Evolutionary conservation across 2,888 invertebrate species (phyloP).

Genomic region (Thumatha senex): DNA sequence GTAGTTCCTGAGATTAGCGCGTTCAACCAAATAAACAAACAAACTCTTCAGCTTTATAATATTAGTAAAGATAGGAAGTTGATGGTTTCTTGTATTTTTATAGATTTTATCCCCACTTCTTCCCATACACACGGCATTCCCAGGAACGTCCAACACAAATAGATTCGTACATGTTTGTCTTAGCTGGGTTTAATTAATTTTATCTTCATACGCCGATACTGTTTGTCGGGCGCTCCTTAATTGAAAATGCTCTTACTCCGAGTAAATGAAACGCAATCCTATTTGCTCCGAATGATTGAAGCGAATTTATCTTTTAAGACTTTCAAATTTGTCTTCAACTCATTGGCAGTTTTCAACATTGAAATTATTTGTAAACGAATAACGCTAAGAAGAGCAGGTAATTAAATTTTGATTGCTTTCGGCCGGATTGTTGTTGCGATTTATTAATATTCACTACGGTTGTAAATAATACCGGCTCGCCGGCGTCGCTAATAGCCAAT

Average conservation of each 20-base stretch:
- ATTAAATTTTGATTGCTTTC: conserved; percentile 77
- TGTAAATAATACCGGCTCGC: conserved; percentile 63
- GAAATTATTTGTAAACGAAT: conserved; percentile 58
- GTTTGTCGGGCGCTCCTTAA: conserved; percentile 79
- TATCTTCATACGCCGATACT: conserved; percentile 83
- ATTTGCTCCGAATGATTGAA: conserved; percentile 81
- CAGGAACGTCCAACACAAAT: conserved; percentile 73
- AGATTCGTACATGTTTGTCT: conserved; percentile 81
- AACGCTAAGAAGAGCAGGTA: conserved; percentile 59
- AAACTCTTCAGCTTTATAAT: too few relatives aligned
- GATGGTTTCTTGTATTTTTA: conserved; percentile 38
- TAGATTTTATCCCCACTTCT: conserved; percentile 43
- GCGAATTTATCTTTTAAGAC: conserved; percentile 80
- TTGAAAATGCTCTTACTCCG: conserved; percentile 80
- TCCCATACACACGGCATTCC: conserved; percentile 42
- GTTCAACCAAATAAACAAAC: too few relatives aligned
- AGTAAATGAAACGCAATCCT: conserved; percentile 81
- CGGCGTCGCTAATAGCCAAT: conserved; percentile 64
- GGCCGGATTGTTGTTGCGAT: conserved; percentile 67
- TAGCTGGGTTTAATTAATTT: conserved; percentile 81
- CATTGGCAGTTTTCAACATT: conserved; percentile 46
- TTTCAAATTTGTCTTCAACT: conserved; percentile 76
- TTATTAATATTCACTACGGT: conserved; percentile 69
- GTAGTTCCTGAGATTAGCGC: conserved; percentile 3
- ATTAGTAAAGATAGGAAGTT: conserved; percentile 11